Evolutionary conservation across 2,113 vertebrate species (phyloP).

Genomic region (Rhea pennata): DNA sequence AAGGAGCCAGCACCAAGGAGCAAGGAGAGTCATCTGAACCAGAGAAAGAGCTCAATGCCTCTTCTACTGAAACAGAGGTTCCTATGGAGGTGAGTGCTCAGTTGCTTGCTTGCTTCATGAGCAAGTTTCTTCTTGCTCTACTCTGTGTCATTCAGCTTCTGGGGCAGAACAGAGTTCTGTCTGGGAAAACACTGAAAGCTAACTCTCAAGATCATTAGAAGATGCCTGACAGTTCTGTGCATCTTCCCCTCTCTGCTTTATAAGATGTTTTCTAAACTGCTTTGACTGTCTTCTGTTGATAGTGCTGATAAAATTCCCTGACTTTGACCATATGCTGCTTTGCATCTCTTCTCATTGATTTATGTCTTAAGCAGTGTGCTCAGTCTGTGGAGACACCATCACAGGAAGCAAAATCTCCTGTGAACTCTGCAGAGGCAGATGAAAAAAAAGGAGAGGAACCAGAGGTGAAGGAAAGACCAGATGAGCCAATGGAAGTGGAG

Average conservation of each 20-base stretch:
- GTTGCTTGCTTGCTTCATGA: background rate
- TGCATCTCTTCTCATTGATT: background rate
- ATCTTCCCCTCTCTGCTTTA: background rate
- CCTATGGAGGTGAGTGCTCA: slow-evolving; percentile 71
- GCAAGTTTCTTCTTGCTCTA: background rate
- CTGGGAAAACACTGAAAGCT: background rate
- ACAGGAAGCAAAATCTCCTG: slow-evolving; percentile 76
- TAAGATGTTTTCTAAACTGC: background rate
- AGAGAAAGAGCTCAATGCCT: slow-evolving; percentile 80
- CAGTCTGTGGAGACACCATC: slow-evolving; percentile 54
- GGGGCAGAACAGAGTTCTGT: background rate
- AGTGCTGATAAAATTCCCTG: too few species aligned
- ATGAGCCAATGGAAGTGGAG: slow-evolving; percentile 87
- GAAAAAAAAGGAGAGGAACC: slow-evolving; percentile 80
- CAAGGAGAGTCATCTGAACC: slow-evolving; percentile 77
- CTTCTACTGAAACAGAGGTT: slow-evolving; percentile 66
- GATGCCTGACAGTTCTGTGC: background rate
- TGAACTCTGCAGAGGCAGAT: slow-evolving; percentile 73
- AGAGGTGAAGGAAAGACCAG: slow-evolving; percentile 80
- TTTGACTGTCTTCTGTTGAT: background rate
- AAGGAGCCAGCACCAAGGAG: slow-evolving; percentile 76
- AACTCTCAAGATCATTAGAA: background rate
- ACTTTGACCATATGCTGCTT: background rate
- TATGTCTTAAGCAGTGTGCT: slow-evolving; percentile 58
- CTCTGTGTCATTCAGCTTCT: background rate